Evolutionary conservation across 2,888 invertebrate genomes (phyloP).

Genomic region (Phortica magna): DNA sequence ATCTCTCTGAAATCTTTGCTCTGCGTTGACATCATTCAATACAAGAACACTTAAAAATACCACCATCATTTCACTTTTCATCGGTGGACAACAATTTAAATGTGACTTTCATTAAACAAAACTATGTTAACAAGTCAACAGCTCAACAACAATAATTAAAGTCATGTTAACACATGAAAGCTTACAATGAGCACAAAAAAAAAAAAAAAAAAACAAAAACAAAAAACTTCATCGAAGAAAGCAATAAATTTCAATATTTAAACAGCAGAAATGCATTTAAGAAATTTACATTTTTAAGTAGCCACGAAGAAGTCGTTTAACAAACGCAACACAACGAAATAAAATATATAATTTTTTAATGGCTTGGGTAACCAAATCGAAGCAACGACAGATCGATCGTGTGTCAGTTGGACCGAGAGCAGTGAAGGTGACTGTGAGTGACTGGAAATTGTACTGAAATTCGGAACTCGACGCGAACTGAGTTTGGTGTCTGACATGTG

Average conservation of each 20-base stretch:
- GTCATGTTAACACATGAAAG: conserved; percentile 58
- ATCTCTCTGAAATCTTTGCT: too few species aligned
- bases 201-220: background rate
- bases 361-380: conserved; percentile 36
- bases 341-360: conserved; percentile 44
- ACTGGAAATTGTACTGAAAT: background rate
- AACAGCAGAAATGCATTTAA: conserved; percentile 65
- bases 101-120: conserved; percentile 25
- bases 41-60: too few species aligned
- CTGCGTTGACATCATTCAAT: too few species aligned
- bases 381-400: background rate
- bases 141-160: conserved; percentile 53
- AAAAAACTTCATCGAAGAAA: background rate
- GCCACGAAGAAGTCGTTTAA: conserved; percentile 30
- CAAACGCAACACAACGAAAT: conserved; percentile 13
- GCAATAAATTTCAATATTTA: conserved; percentile 28
- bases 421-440: background rate
- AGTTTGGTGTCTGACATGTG: background rate
- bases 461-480: background rate
- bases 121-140: conserved; percentile 9
- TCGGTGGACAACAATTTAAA: background rate
- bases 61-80: background rate
- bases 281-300: conserved; percentile 63
- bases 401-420: background rate
- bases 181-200: conserved; percentile 38